phyloP scores from a whole-genome alignment of 2,113 vertebrate genomes.

The Onychostruthus taczanowskii region DNA sequence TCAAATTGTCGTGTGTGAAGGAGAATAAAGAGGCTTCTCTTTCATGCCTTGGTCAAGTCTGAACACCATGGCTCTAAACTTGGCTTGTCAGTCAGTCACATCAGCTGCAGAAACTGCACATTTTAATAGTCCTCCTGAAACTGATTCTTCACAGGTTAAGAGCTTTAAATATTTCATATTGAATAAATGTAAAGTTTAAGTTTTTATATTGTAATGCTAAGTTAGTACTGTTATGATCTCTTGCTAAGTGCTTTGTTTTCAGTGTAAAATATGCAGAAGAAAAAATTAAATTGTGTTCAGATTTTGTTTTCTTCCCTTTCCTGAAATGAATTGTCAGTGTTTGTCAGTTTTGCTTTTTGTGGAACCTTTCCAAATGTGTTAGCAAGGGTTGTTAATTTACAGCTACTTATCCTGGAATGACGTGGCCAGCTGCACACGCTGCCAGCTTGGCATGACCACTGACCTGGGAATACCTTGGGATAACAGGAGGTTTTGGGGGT shows the following conservation, averaged over 20 bases:
- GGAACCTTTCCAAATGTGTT: neutral
- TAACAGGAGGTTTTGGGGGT: rapidly evolving
- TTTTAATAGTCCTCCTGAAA: neutral
- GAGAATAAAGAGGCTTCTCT: neutral
- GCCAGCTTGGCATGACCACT: neutral
- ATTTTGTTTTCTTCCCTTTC: neutral
- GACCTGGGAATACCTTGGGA: neutral
- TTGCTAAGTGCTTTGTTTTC: neutral
- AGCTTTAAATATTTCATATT: neutral
- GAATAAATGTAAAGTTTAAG: neutral
- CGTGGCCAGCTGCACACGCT: neutral
- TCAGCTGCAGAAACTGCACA: neutral
- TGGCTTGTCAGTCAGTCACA: neutral
- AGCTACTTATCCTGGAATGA: neutral
- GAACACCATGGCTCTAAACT: neutral
- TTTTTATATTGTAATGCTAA: neutral
- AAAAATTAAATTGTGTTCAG: neutral
- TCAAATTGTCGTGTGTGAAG: neutral
- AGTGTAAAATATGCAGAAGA: neutral
- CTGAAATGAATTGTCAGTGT: neutral
- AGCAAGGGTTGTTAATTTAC: neutral
- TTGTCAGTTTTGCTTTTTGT: neutral
- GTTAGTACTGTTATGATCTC: neutral
- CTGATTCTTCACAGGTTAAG: neutral
- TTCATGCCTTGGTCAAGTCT: neutral